These are phyloP conservation scores for Odontomachus brunneus DNA, from an alignment of 1,140 invertebrate genomes.

Conservation along the genomic window DNA sequence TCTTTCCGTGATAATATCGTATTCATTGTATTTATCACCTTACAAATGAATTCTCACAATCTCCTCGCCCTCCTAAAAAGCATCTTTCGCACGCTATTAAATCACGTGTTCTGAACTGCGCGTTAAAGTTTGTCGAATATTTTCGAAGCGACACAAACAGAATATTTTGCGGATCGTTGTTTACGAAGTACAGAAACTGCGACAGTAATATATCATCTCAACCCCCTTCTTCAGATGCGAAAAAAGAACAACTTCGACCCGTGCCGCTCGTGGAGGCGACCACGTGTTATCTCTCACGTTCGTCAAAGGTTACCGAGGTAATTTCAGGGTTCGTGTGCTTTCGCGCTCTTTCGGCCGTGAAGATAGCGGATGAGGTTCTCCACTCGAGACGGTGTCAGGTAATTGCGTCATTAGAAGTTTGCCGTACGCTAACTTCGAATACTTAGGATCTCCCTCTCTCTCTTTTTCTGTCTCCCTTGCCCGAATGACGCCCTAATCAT, in stretches of 20 bases:
- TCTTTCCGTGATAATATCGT: too few species aligned
- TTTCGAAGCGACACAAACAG: neutral
- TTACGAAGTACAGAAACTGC: neutral
- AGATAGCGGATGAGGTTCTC: neutral
- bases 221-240: neutral
- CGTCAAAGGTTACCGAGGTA: conserved; percentile 60
- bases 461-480: too few species aligned
- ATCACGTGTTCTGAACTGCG: neutral
- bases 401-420: neutral
- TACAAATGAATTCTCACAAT: neutral
- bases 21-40: neutral
- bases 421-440: neutral
- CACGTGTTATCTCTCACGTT: conserved; percentile 67
- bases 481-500: too few species aligned
- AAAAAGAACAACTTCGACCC: conserved; percentile 25
- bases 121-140: neutral
- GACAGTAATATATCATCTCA: neutral
- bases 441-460: neutral
- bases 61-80: too few species aligned
- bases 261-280: conserved; percentile 34
- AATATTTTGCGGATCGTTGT: too few species aligned
- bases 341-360: conserved; percentile 61
- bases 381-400: neutral
- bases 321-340: conserved; percentile 62
- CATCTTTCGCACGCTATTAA: too few species aligned